Evolutionary conservation across 2,113 vertebrate genomes (phyloP).

Genomic region (Recurvirostra avosetta): DNA sequence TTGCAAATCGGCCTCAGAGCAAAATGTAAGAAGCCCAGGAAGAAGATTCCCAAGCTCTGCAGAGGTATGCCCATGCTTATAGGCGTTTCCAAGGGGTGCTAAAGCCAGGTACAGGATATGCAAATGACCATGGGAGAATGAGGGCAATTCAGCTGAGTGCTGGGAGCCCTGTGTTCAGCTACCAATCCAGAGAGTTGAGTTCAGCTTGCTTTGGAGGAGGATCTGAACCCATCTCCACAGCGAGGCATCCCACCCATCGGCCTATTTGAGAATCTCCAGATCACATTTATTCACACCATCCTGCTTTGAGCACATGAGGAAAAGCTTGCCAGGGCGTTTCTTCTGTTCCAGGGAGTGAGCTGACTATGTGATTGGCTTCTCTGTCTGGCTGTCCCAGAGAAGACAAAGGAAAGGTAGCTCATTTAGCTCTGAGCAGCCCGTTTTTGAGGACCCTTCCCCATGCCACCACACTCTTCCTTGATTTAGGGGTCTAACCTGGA

Average conservation of each 20-base stretch:
- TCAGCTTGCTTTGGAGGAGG: background rate
- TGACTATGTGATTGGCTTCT: background rate
- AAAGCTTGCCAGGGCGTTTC: background rate
- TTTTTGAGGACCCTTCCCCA: background rate
- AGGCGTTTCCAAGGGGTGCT: background rate
- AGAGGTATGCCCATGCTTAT: background rate
- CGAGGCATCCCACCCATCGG: background rate
- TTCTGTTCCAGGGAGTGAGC: background rate
- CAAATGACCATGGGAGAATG: background rate
- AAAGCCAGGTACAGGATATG: background rate
- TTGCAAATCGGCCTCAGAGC: background rate
- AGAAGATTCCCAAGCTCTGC: background rate
- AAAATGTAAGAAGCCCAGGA: background rate
- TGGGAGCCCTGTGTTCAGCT: background rate
- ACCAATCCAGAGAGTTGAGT: background rate
- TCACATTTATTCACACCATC: accelerated
- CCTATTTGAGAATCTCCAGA: background rate
- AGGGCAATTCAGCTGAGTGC: background rate
- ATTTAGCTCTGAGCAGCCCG: background rate
- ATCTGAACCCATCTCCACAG: background rate
- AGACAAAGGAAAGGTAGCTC: background rate
- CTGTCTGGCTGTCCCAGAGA: background rate
- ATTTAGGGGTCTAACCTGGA: background rate
- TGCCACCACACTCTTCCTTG: background rate
- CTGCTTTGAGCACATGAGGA: background rate